These are phyloP conservation scores for Thermophis baileyi DNA, from an alignment of 2,113 vertebrate species.

Conservation along the genomic window DNA sequence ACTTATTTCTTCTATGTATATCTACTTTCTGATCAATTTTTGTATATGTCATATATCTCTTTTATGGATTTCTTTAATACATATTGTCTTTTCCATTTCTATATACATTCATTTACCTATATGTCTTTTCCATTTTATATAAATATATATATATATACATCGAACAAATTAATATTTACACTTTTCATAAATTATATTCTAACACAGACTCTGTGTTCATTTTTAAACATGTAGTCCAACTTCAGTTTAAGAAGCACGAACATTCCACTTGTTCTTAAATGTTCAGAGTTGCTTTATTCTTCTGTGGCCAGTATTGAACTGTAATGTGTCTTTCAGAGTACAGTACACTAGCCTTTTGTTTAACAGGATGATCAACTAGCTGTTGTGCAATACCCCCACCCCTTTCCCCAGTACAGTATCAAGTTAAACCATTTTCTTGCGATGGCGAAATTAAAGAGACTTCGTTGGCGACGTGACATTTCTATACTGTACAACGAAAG, in stretches of 20 bases:
- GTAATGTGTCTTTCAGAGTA: conserved; percentile 48
- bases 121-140: too few species aligned
- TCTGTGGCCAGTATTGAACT: conserved; percentile 50
- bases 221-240: conserved; percentile 28
- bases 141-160: too few species aligned
- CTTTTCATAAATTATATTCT: too few species aligned
- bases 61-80: too few species aligned
- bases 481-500: not conserved
- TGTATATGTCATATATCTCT: too few species aligned
- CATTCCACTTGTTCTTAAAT: conserved; percentile 41
- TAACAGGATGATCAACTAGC: conserved; percentile 36
- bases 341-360: conserved; percentile 60
- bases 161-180: too few species aligned
- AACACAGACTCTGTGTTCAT: too few species aligned
- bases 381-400: conserved; percentile 5
- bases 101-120: too few species aligned
- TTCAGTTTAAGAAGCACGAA: conserved; percentile 32
- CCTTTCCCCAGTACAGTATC: not conserved
- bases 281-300: conserved; percentile 10
- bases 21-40: too few species aligned
- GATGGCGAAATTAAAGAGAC: conserved; percentile 34
- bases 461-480: not conserved
- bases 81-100: too few species aligned
- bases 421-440: not conserved
- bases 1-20: too few species aligned